A percentile compares a stretch with the other conserved stretches of the same genome.
phyloP scores from a whole-genome alignment of 2,113 vertebrate genomes.

The Leucosticte australis region DNA sequence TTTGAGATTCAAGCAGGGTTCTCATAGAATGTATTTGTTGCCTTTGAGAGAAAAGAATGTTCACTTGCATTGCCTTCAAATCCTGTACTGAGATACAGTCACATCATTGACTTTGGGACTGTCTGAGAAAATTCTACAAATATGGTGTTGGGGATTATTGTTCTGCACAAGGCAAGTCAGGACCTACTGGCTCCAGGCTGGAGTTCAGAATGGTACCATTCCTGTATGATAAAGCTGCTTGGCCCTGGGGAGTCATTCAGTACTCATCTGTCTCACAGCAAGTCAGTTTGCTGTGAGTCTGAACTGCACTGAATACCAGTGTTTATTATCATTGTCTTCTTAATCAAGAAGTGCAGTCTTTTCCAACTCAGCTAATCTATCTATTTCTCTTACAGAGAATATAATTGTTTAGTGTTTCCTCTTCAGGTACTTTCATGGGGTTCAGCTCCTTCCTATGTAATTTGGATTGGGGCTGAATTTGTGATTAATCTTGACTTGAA shows the following conservation, averaged over 20 bases:
- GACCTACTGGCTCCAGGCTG: not conserved
- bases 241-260: not conserved
- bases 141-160: not conserved
- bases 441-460: not conserved
- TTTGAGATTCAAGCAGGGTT: not conserved
- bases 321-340: not conserved
- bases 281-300: not conserved
- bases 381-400: not conserved
- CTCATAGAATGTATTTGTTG: not conserved
- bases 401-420: not conserved
- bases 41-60: not conserved
- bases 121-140: not conserved
- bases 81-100: not conserved
- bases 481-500: not conserved
- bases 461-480: not conserved
- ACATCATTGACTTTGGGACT: not conserved
- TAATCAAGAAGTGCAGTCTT: not conserved
- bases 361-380: not conserved
- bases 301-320: not conserved
- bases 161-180: not conserved
- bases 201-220: not conserved
- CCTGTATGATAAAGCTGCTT: not conserved
- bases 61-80: not conserved
- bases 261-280: not conserved
- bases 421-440: not conserved